Evolutionary conservation across 2,888 invertebrate species (phyloP).

Genomic region (Lordiphosa andalusiaca): DNA sequence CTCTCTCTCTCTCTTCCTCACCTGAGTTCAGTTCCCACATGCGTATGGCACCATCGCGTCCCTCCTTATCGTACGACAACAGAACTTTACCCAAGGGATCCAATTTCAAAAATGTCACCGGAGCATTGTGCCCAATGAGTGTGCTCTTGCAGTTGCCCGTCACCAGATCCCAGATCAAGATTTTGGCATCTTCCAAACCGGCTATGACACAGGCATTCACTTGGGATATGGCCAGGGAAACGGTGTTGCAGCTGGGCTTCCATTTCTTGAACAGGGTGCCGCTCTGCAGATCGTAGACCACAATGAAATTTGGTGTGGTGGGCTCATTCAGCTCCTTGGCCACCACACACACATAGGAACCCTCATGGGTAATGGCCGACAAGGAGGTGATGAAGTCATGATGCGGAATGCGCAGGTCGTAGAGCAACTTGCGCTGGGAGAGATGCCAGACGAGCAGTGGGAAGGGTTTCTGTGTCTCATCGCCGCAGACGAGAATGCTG

Average conservation of each 20-base stretch:
- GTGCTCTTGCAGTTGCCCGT: constrained; percentile 91
- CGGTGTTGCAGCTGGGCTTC: constrained; percentile 92
- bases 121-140: constrained; percentile 89
- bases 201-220: constrained; percentile 91
- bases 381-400: constrained; percentile 93
- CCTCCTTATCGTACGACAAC: constrained; percentile 87
- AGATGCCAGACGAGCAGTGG: constrained; percentile 94
- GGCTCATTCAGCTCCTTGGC: constrained; percentile 87
- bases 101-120: constrained; percentile 87
- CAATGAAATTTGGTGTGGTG: constrained; percentile 91
- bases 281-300: constrained; percentile 93
- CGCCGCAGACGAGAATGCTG: constrained; percentile 92
- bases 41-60: constrained; percentile 87
- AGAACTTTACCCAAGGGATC: constrained; percentile 87
- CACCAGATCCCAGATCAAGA: constrained; percentile 92
- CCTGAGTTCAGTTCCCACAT: constrained; percentile 91
- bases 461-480: constrained; percentile 95
- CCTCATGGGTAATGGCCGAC: constrained; percentile 92
- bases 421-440: constrained; percentile 89
- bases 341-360: constrained; percentile 87
- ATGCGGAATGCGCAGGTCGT: constrained; percentile 92
- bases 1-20: constrained; percentile 62
- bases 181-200: constrained; percentile 89
- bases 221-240: constrained; percentile 92
- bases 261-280: constrained; percentile 95